A percentile compares a stretch with the other conserved stretches of the same genome.
Conservation (phyloP, 2,797 vertebrate genomes). For the Mormyrops attenuatus region DNA sequence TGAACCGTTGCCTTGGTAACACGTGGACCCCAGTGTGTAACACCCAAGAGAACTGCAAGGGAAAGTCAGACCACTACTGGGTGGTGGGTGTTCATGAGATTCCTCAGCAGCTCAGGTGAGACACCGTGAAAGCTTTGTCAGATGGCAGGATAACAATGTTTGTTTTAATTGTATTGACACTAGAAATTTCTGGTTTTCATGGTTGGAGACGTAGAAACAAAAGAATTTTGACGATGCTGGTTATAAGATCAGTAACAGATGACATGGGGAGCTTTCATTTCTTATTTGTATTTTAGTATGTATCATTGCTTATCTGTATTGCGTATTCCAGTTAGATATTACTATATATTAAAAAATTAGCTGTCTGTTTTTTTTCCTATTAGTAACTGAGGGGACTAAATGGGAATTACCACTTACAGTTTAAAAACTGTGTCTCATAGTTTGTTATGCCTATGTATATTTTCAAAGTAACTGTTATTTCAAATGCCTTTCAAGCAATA, state of each 20-base stretch:
- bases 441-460: no score
- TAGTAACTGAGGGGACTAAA: no score
- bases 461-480: no score
- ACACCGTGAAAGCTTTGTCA: not conserved
- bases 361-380: not conserved
- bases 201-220: not conserved
- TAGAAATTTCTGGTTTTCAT: not conserved
- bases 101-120: slow-evolving; percentile 89
- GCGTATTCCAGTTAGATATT: no score
- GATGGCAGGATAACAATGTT: not conserved
- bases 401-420: no score
- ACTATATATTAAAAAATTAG: no score
- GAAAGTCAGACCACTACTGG: slow-evolving; percentile 90
- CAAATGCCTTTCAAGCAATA: no score
- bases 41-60: slow-evolving; percentile 84
- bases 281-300: not conserved
- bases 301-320: no score
- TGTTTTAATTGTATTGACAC: not conserved
- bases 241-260: not conserved
- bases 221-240: not conserved
- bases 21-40: slow-evolving; percentile 84
- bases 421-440: no score
- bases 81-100: slow-evolving; percentile 87
- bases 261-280: not conserved
- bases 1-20: slow-evolving; percentile 82